Percentiles rank a stretch among this genome's conserved stretches.
Evolutionary conservation across 1,140 invertebrate species (phyloP).

Genomic region (Diploscapter pachys): DNA sequence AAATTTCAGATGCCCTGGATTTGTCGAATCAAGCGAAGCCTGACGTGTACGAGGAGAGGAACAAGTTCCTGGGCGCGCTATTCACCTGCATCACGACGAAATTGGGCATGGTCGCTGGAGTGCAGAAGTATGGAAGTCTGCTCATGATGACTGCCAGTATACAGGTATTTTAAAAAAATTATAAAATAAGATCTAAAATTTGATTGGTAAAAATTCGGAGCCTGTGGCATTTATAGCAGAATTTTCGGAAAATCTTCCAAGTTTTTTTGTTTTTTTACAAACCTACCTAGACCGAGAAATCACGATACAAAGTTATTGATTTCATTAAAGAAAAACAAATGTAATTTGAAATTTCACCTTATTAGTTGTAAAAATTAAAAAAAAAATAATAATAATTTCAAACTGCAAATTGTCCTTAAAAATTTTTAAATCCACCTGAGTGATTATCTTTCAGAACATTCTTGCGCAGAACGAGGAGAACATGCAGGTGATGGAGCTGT

Average conservation of each 20-base stretch:
- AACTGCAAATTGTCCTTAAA: constrained; percentile 6
- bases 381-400: no score
- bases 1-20: constrained; percentile 51
- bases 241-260: no score
- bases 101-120: constrained; percentile 40
- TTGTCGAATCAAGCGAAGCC: constrained; percentile 42
- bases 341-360: not conserved
- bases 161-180: constrained; percentile 39
- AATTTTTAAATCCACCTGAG: constrained; percentile 21
- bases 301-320: no score
- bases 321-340: no score
- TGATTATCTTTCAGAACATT: constrained; percentile 51
- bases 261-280: no score
- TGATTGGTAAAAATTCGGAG: no score
- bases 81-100: constrained; percentile 49
- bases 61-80: constrained; percentile 51
- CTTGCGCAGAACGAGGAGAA: constrained; percentile 54
- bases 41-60: constrained; percentile 48
- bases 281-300: no score
- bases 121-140: constrained; percentile 56
- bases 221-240: no score
- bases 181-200: not conserved
- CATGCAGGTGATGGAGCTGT: constrained; percentile 52
- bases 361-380: not conserved
- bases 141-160: constrained; percentile 58